Conservation (phyloP, 1,140 invertebrate genomes). For the Choristoneura fumiferana region DNA sequence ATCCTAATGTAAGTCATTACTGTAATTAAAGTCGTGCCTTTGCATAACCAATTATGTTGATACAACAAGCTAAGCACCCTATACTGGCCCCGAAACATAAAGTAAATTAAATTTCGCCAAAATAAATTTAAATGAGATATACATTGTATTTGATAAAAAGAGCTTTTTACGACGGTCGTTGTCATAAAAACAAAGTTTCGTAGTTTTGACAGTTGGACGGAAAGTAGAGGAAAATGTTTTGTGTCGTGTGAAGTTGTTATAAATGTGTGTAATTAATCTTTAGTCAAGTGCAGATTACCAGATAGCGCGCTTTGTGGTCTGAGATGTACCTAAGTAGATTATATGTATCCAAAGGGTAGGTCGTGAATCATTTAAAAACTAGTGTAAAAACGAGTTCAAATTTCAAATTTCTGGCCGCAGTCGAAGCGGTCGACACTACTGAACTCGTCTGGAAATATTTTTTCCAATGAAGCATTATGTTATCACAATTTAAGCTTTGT, state of each 20-base stretch:
- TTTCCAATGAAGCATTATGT: background rate
- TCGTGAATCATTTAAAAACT: slow-evolving; percentile 31
- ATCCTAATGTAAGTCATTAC: background rate
- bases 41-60: slow-evolving; percentile 5
- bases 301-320: background rate
- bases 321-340: background rate
- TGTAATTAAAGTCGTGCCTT: slow-evolving; percentile 19
- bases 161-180: no score
- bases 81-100: background rate
- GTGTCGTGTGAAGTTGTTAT: background rate
- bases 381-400: slow-evolving; percentile 28
- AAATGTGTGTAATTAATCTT: slow-evolving; percentile 15
- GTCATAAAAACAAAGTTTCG: no score
- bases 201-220: no score
- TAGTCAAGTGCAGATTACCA: background rate
- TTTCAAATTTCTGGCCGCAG: slow-evolving; percentile 29
- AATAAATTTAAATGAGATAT: background rate
- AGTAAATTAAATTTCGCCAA: slow-evolving; percentile 10
- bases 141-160: background rate
- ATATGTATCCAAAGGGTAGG: background rate
- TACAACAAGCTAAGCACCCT: background rate
- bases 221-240: slow-evolving; percentile 9
- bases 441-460: slow-evolving; percentile 4
- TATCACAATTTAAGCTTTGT: no score
- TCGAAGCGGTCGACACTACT: slow-evolving; percentile 32